Evolutionary conservation across 2,797 vertebrate species (phyloP).

Genomic region (Sebastes matsubarae): DNA sequence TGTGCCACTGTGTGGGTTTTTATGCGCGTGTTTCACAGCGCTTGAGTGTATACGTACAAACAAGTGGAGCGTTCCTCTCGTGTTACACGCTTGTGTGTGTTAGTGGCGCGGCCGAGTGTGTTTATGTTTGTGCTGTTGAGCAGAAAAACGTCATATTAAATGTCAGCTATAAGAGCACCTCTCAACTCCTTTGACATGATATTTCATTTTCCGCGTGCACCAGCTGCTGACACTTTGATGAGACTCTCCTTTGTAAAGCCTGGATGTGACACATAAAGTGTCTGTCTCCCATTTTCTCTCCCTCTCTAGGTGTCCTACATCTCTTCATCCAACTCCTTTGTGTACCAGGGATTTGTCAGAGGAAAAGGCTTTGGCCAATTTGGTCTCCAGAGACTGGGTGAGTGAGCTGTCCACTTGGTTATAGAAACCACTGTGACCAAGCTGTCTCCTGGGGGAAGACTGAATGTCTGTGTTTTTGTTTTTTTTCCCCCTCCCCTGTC

Average conservation of each 20-base stretch:
- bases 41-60: background rate
- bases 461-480: background rate
- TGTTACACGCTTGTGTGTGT: background rate
- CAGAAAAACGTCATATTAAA: conserved; percentile 70
- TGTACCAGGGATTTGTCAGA: conserved; percentile 97
- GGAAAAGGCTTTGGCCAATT: conserved; percentile 99
- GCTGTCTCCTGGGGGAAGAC: background rate
- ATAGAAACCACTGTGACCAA: conserved; percentile 16
- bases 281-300: conserved; percentile 59
- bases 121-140: conserved; percentile 55
- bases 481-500: background rate
- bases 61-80: conserved; percentile 5
- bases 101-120: conserved; percentile 5
- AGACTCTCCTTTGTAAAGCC: conserved; percentile 62
- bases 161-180: conserved; percentile 73
- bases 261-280: conserved; percentile 65
- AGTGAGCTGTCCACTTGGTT: conserved; percentile 59
- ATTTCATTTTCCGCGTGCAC: conserved; percentile 69
- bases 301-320: conserved; percentile 91
- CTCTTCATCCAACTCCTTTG: conserved; percentile 91
- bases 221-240: conserved; percentile 78
- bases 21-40: background rate
- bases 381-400: conserved; percentile 97
- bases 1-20: background rate
- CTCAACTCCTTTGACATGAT: conserved; percentile 67